A percentile compares a stretch with the other conserved stretches of the same genome.
Conservation (phyloP, 2,797 vertebrate species). For the Rhodeus uyekii region DNA sequence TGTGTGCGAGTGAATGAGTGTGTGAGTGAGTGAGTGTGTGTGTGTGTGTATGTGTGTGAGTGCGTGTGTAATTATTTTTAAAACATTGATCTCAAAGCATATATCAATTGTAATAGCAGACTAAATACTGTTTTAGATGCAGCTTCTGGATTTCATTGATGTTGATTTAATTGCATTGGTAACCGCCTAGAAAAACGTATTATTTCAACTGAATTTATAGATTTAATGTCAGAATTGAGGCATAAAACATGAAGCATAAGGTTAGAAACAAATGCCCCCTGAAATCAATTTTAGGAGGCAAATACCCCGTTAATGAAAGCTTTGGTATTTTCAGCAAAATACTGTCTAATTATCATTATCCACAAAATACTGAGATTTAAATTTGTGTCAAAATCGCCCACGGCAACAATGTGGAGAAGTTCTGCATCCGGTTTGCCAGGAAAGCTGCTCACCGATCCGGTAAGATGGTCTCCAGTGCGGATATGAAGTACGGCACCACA, state of each 20-base stretch:
- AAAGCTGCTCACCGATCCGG: constrained; percentile 84
- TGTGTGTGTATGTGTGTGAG: no score
- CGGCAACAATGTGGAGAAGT: not conserved
- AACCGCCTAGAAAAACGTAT: not conserved
- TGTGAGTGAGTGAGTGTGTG: no score
- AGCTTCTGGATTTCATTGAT: not conserved
- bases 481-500: constrained; percentile 89
- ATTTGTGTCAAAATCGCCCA: not conserved
- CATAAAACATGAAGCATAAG: not conserved
- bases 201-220: not conserved
- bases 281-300: no score
- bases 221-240: not conserved
- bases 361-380: not conserved
- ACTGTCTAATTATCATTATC: not conserved
- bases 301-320: not conserved
- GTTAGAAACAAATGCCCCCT: not conserved
- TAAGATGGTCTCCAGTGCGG: constrained; percentile 89
- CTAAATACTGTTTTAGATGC: not conserved
- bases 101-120: no score
- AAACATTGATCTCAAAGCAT: no score
- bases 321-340: not conserved
- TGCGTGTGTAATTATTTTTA: no score
- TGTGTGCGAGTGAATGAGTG: no score
- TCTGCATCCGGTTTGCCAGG: not conserved
- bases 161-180: no score